Evolutionary conservation across 2,113 vertebrate genomes (phyloP).

Genomic region (Romanogobio albipinnatus): DNA sequence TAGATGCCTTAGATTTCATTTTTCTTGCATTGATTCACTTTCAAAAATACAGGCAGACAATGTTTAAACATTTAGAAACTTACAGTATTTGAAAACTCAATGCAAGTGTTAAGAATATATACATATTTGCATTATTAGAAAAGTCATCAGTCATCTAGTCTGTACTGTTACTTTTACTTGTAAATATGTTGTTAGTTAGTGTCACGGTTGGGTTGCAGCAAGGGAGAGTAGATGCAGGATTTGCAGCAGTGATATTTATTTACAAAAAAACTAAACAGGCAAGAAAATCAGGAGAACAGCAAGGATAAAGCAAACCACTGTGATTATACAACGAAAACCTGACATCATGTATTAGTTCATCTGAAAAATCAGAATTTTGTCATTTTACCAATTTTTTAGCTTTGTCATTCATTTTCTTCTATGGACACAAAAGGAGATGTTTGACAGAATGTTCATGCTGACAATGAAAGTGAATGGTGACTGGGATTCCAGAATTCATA

Average conservation of each 20-base stretch:
- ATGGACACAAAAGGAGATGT: not conserved
- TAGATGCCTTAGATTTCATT: not conserved
- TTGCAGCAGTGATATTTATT: too few species aligned
- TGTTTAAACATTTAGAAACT: conserved; percentile 8
- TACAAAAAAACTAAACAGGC: too few species aligned
- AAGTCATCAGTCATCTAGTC: not conserved
- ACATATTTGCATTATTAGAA: not conserved
- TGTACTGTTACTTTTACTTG: not conserved
- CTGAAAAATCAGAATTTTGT: not conserved
- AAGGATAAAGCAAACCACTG: too few species aligned
- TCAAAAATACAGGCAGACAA: not conserved
- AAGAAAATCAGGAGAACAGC: too few species aligned
- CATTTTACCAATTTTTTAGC: not conserved
- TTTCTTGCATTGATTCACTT: not conserved
- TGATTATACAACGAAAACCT: too few species aligned
- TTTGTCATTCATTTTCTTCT: not conserved
- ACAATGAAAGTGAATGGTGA: not conserved
- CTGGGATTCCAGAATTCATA: not conserved
- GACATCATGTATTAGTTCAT: not conserved
- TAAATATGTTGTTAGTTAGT: not conserved
- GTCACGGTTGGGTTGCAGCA: too few species aligned
- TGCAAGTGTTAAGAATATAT: not conserved
- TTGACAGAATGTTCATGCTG: not conserved
- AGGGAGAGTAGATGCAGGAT: too few species aligned
- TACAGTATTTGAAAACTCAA: not conserved